These are phyloP conservation scores for Drosophila persimilis DNA, from an alignment of 1,140 invertebrate species.

Conservation along the genomic window DNA sequence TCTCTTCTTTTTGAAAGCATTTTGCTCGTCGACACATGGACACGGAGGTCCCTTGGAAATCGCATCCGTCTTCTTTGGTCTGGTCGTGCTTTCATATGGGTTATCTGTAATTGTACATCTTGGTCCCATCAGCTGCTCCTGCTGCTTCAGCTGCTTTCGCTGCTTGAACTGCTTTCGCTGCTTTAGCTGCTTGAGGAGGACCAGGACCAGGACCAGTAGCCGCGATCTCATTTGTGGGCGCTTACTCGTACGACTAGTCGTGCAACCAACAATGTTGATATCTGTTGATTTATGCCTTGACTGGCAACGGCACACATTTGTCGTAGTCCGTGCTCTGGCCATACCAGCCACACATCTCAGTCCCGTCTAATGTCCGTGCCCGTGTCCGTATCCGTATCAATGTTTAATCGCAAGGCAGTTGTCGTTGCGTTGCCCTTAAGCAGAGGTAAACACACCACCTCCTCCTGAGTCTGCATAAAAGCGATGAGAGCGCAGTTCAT, in stretches of 20 bases:
- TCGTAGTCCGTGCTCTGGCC: background rate
- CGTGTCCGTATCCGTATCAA: background rate
- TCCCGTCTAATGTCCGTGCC: too few species aligned
- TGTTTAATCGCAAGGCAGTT: constrained; percentile 5
- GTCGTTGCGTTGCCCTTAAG: constrained; percentile 26
- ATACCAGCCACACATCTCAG: background rate
- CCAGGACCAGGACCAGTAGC: background rate
- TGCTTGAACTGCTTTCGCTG: too few species aligned
- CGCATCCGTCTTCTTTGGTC: constrained; percentile 59
- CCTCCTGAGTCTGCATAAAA: constrained; percentile 30
- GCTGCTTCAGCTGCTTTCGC: background rate
- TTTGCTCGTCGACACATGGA: constrained; percentile 41
- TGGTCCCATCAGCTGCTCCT: background rate
- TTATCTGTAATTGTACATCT: constrained; percentile 80
- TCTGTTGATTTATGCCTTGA: constrained; percentile 63
- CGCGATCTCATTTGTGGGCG: constrained; percentile 47
- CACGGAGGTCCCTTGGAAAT: constrained; percentile 43
- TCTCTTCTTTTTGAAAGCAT: constrained; percentile 6
- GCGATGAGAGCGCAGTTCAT: constrained; percentile 45
- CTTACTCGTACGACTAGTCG: background rate
- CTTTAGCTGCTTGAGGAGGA: background rate
- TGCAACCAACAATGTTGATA: constrained; percentile 23
- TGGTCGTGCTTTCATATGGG: constrained; percentile 27
- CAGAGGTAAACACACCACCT: constrained; percentile 10
- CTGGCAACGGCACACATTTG: constrained; percentile 65